Percentiles rank a stretch among this genome's conserved stretches.
Evolutionary conservation across 2,797 vertebrate species (phyloP).

Genomic region (Podarcis siculus): DNA sequence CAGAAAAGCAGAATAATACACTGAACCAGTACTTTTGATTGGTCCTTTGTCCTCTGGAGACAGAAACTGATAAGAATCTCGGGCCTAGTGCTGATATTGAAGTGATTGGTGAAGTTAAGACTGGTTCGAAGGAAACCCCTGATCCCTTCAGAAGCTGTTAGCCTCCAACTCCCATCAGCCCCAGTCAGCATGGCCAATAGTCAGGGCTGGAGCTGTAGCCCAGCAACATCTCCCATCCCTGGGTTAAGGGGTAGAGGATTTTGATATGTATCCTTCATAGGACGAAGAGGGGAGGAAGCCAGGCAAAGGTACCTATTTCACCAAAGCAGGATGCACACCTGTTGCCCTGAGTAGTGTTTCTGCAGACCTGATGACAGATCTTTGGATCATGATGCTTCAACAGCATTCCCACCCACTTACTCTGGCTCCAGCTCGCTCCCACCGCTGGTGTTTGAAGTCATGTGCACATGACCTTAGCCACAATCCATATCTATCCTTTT

Average conservation of each 20-base stretch:
- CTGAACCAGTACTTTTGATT: neutral
- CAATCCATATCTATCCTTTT: too few species aligned
- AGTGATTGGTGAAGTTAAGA: neutral
- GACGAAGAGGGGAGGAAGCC: neutral
- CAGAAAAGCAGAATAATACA: neutral
- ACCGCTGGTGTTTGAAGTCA: too few species aligned
- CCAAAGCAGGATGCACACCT: neutral
- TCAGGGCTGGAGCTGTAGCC: neutral
- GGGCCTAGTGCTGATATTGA: neutral
- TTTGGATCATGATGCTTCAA: neutral
- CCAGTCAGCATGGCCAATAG: neutral
- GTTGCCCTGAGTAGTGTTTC: neutral
- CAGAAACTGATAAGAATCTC: neutral
- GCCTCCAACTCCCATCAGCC: neutral
- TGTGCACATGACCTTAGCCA: too few species aligned
- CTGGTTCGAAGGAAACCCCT: neutral
- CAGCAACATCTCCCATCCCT: neutral
- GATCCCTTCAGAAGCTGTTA: neutral
- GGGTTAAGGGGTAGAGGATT: neutral
- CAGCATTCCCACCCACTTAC: neutral
- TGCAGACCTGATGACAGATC: neutral
- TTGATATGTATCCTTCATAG: neutral
- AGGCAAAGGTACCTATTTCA: too few species aligned
- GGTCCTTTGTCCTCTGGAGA: neutral
- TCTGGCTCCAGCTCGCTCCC: neutral